Conservation (phyloP, 2,113 vertebrate genomes). For the Eublepharis macularius region DNA sequence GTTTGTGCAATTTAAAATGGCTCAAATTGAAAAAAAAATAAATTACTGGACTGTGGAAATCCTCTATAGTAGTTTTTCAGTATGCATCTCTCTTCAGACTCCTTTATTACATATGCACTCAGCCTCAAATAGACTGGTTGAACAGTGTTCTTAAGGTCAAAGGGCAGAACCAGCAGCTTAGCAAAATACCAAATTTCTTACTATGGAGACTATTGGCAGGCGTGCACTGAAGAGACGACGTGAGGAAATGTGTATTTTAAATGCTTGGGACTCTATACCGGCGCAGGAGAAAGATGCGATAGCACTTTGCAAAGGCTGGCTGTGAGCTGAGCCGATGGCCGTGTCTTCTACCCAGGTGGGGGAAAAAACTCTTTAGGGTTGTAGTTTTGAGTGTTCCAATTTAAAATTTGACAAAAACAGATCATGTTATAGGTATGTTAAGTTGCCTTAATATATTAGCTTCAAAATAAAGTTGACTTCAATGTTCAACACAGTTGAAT, state of each 20-base stretch:
- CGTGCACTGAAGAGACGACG: constrained; percentile 52
- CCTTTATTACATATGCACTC: neutral
- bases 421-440: constrained; percentile 73
- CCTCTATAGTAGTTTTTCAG: constrained; percentile 79
- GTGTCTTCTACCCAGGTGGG: constrained; percentile 15
- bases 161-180: constrained; percentile 37
- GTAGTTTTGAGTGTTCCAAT: constrained; percentile 67
- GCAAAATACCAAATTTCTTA: constrained; percentile 21
- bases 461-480: constrained; percentile 73
- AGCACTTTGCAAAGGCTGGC: constrained; percentile 58
- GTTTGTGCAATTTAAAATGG: constrained; percentile 87
- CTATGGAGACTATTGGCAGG: constrained; percentile 28
- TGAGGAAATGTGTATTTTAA: constrained; percentile 22
- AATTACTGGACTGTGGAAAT: constrained; percentile 88
- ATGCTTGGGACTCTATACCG: constrained; percentile 25
- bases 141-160: neutral
- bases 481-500: constrained; percentile 64
- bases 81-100: constrained; percentile 62
- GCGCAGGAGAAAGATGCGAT: constrained; percentile 36
- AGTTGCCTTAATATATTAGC: constrained; percentile 78
- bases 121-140: neutral
- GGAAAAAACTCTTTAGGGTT: constrained; percentile 44
- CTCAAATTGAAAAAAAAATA: constrained; percentile 84
- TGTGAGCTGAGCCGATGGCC: constrained; percentile 27
- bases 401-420: constrained; percentile 51